These are phyloP conservation scores for Euphysa ruthae DNA, from an alignment of 30 jellyfish, hydroid and myxozoan genomes.

Conservation along the genomic window DNA sequence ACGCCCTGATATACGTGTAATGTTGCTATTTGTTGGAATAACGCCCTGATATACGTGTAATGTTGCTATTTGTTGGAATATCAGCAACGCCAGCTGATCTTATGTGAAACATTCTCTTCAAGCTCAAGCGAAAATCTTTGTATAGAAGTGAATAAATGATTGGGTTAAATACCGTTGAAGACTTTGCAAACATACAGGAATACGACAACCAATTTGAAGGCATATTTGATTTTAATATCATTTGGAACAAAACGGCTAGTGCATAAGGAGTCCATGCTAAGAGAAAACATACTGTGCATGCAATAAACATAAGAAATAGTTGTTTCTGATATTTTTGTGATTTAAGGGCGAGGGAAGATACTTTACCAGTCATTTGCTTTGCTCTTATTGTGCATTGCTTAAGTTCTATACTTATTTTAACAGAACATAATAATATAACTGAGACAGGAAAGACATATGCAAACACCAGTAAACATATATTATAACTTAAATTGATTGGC, in stretches of 20 bases:
- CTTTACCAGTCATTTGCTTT: neutral
- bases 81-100: too few relatives aligned
- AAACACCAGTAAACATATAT: neutral
- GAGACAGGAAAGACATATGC: neutral
- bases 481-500: neutral
- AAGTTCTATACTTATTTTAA: neutral
- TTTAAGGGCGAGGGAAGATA: neutral
- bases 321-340: neutral
- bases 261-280: neutral
- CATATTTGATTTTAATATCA: neutral
- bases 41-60: too few relatives aligned
- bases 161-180: neutral
- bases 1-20: too few relatives aligned
- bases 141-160: neutral
- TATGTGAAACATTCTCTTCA: too few relatives aligned
- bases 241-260: neutral
- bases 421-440: neutral
- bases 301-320: neutral
- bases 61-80: too few relatives aligned
- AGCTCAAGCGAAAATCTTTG: constrained; percentile 1
- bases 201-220: neutral
- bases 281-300: neutral
- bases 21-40: too few relatives aligned
- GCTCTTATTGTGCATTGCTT: neutral
- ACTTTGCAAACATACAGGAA: neutral